Evolutionary conservation across 2,888 invertebrate species (phyloP), one percentile per base, ranked within the genome.

Genomic region (Allophyes oxyacanthae): DNA sequence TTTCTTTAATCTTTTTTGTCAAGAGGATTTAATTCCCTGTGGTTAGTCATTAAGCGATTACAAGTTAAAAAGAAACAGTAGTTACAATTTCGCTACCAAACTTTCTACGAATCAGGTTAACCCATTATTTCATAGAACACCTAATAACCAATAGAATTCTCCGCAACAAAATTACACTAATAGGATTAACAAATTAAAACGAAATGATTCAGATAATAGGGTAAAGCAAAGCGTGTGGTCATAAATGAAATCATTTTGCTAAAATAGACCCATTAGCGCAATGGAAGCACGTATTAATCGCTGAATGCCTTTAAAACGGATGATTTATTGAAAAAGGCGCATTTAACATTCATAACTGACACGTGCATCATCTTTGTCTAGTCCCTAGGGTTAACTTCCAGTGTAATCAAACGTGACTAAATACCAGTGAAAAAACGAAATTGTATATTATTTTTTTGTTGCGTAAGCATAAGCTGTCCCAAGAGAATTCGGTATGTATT

Each of bases 231-330:
- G 14, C n/a, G 15, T 50, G 52, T 44, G 43, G 44, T 58, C 43
- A 44, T 34, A 42, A 55, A 41, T 48, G 14, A 42, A 41, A 38
- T 49, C 6, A 44, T 42, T 37, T 28, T 10, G 5, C 7, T 44
- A 9, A 14, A 63, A 40, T 56, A 36, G 6, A 30, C 0, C 38
- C 30, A 61, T 61, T 73, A 57, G 15, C 6, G 49, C 38, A 56
- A 62, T 49, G 2, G 1, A 56, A 41, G 40, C 65, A 65, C 73
- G 60, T 61, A 50, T 13, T 60, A 34, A 64, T 54, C 44, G 8
- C 10, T 13, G 10, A 9, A 1, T 13, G 8, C 20, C 28, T 37
- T 34, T 68, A 63, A 54, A 56, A 52, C 0, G 6, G 30, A 43
- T 9, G 0, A 8, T 15, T n/a, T 26, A 5, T 9, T 9, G 0